Evolutionary conservation across 2,113 vertebrate species (phyloP), one percentile per base, ranked within the genome.

Genomic region (Poecilia latipinna): DNA sequence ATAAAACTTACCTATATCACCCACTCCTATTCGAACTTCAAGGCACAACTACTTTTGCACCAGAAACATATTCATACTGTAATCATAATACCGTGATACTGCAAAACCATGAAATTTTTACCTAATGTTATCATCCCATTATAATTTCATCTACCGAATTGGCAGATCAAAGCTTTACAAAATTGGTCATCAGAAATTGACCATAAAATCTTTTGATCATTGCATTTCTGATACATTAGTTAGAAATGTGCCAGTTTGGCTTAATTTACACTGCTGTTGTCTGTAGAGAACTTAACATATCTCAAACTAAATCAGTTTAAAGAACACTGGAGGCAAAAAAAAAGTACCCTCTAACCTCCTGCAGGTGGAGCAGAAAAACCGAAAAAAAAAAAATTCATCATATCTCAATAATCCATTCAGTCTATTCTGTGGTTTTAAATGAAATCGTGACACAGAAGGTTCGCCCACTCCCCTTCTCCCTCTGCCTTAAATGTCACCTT

Each of bases 401-500:
- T 11, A 8, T 57, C 22, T 2, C 15, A 5, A 57, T n/a, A 48
- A 48, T 19, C 44, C 17, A 48, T 48, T 48, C 44, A 19, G 3
- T 17, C 13, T 48, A 19, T 48, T 48, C 13, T 48, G 44, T 6
- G 4, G 44, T 48, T 48, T 48, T 8, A 57, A 57, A 57, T 57
- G 7, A 57, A 57, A 57, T 57, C 51, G 51, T 57, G 51, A 57
- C 24, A n/a, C 17, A 48, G 17, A 3, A 57, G 42, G 29, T n/a
- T n/a, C 62, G 19, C 7, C 17, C 29, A n/a, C 72, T 35, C 42
- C 44, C 51, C 67, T 65, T 42, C 73, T 72, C 12, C 76, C 76
- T 79, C 79, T 77, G 70, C 76, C 71, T 82, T 67, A 78, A 77
- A 86, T 79, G 85, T 86, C 89, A 86, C 86, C 86, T 88, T 86